Conservation (phyloP, 2,797 vertebrate species). For the Trichosurus vulpecula region DNA sequence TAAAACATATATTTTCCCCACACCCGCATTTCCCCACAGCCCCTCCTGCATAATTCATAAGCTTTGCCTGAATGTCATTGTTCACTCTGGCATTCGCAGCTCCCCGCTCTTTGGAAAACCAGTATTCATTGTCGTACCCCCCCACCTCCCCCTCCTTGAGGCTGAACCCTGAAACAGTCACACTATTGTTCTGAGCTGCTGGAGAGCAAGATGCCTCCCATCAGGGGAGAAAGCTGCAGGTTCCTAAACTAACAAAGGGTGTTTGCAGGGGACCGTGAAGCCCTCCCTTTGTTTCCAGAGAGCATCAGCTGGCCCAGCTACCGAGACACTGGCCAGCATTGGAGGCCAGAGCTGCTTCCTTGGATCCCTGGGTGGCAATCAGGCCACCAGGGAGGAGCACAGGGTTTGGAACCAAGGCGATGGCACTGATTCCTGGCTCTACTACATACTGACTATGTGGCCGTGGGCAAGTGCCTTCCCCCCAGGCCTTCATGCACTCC, state of each 20-base stretch:
- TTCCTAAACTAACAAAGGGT: neutral
- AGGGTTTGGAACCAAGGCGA: neutral
- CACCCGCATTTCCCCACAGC: slow-evolving; percentile 62
- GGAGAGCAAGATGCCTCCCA: neutral
- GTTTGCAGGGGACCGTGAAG: neutral
- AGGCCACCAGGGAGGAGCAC: neutral
- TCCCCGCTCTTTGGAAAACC: neutral
- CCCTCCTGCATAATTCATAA: slow-evolving; percentile 83
- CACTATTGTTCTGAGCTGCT: neutral
- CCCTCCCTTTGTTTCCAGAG: neutral
- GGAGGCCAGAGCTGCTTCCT: neutral
- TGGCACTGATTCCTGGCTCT: neutral
- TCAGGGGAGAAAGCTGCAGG: neutral
- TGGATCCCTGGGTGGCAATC: neutral
- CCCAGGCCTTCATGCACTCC: neutral
- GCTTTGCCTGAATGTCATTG: slow-evolving; percentile 72
- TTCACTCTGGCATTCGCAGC: slow-evolving; percentile 70
- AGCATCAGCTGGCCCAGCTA: neutral
- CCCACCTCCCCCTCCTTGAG: neutral
- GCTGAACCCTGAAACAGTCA: neutral
- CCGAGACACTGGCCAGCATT: neutral
- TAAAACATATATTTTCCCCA: slow-evolving; percentile 77
- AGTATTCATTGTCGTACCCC: slow-evolving; percentile 11
- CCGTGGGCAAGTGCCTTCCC: neutral
- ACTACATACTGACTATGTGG: neutral